A percentile compares a stretch with the other conserved stretches of the same genome.
phyloP scores from a whole-genome alignment of 2,797 vertebrate genomes.

The Semaprochilodus insignis region DNA sequence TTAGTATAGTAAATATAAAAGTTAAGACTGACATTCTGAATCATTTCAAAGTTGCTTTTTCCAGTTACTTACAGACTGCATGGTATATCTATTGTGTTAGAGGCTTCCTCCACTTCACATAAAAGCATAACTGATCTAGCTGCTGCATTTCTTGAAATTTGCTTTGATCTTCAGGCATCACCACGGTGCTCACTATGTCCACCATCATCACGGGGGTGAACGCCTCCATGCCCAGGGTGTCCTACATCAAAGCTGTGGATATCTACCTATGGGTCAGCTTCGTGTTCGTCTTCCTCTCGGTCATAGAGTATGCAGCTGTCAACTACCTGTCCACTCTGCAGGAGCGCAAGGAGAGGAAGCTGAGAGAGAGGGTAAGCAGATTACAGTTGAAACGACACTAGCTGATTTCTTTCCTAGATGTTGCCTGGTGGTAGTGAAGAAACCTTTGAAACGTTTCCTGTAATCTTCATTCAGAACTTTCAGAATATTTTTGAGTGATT shows the following conservation, averaged over 20 bases:
- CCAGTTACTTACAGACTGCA: no score
- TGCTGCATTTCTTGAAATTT: not conserved
- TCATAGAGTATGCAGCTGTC: constrained; percentile 90
- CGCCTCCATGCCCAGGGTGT: constrained; percentile 94
- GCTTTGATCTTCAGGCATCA: constrained; percentile 77
- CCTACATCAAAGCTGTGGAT: constrained; percentile 95
- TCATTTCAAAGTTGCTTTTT: not conserved
- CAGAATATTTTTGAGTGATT: not conserved
- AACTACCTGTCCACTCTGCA: constrained; percentile 88
- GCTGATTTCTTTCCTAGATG: not conserved
- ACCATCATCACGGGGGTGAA: constrained; percentile 95
- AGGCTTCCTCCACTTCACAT: not conserved
- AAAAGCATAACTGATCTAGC: not conserved
- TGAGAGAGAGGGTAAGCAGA: constrained; percentile 76
- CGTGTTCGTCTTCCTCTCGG: constrained; percentile 92
- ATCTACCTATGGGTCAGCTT: constrained; percentile 96
- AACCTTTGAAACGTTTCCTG: no score
- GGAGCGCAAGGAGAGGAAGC: constrained; percentile 80
- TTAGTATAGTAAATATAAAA: not conserved
- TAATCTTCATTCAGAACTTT: no score
- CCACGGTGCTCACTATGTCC: constrained; percentile 93
- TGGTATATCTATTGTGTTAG: not conserved
- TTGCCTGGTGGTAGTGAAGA: no score
- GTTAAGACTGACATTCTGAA: not conserved
- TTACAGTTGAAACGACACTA: not conserved